phyloP scores from a whole-genome alignment of 1,140 invertebrate species.

The Eriocheir sinensis region DNA sequence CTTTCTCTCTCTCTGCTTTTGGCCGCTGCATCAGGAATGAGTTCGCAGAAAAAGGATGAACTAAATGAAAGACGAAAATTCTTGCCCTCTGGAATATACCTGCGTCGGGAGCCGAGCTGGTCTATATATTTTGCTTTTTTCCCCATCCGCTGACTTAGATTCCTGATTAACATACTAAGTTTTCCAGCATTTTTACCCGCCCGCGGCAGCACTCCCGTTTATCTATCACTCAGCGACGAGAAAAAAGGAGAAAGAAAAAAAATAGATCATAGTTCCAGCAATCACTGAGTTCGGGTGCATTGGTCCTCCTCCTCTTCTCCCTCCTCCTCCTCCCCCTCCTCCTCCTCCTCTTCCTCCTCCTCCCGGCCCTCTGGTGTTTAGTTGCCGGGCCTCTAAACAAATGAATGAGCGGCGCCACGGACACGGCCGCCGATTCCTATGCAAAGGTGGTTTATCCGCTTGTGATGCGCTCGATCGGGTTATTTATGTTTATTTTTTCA shows the following conservation, averaged over 20 bases:
- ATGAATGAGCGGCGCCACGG: background rate
- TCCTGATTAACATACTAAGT: slow-evolving; percentile 15
- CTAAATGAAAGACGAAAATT: background rate
- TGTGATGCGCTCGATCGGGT: background rate
- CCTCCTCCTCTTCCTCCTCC: background rate
- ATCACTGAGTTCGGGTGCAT: background rate
- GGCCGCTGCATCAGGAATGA: background rate
- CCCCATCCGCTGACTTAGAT: background rate
- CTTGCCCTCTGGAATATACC: background rate
- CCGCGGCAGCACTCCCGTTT: background rate
- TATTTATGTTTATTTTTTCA: background rate
- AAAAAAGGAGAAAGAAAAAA: background rate
- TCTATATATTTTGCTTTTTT: background rate
- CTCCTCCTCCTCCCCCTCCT: background rate
- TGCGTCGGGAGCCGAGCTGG: background rate
- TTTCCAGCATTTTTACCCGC: background rate
- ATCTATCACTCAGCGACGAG: background rate
- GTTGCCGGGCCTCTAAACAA: background rate
- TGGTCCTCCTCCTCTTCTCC: background rate
- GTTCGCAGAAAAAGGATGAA: background rate
- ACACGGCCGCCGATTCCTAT: background rate
- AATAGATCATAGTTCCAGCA: background rate
- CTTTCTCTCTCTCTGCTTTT: slow-evolving; percentile 36
- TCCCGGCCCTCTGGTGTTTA: background rate
- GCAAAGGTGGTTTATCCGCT: background rate